phyloP scores from a whole-genome alignment of 2,888 invertebrate species.

The Megalurothrips usitatus region DNA sequence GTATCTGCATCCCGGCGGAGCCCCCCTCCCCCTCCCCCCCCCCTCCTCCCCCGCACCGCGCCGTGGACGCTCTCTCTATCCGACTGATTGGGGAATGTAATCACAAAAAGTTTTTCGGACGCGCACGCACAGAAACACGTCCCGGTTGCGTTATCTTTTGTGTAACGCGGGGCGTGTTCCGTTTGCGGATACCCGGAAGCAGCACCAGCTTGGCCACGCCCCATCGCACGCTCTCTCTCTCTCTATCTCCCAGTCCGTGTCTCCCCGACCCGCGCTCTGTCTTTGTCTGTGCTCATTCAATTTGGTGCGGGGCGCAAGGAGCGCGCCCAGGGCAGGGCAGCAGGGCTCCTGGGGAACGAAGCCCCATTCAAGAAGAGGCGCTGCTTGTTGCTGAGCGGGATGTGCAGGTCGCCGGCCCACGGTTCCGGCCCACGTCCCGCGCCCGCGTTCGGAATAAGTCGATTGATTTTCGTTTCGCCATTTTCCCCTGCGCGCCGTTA shows the following conservation, averaged over 20 bases:
- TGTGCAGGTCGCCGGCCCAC: no score
- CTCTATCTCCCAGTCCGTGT: neutral
- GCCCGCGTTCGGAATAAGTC: no score
- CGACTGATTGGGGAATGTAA: slow-evolving; percentile 15
- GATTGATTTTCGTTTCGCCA: no score
- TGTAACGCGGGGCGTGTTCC: neutral
- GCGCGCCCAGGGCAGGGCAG: neutral
- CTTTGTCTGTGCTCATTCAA: no score
- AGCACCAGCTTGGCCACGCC: no score
- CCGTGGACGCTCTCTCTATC: neutral
- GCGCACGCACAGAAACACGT: neutral
- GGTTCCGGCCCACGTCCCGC: no score
- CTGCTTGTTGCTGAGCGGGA: no score
- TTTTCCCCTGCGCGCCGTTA: neutral
- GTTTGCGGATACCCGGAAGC: no score
- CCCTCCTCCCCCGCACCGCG: neutral
- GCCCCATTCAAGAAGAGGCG: neutral
- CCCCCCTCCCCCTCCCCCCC: neutral
- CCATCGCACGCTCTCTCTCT: neutral
- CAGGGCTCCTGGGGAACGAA: neutral
- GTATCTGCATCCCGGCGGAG: neutral
- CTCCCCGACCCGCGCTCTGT: neutral
- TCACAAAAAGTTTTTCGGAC: slow-evolving; percentile 1
- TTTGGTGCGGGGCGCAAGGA: no score
- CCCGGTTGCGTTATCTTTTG: neutral